Evolutionary conservation across 2,888 invertebrate genomes (phyloP).

Genomic region (Pheosia tremula): DNA sequence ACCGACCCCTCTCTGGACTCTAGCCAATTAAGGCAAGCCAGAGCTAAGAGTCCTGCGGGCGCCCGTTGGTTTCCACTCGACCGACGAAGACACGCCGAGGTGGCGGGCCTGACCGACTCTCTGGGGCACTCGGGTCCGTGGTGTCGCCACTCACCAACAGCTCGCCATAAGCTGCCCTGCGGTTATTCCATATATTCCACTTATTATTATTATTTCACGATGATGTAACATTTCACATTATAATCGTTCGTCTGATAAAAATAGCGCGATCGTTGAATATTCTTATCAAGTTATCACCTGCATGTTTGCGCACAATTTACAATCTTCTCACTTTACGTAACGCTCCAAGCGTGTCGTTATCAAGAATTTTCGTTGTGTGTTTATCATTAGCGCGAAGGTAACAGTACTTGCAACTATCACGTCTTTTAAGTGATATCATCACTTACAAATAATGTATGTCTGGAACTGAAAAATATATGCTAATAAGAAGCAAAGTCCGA

Average conservation of each 20-base stretch:
- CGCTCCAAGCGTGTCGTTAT: background rate
- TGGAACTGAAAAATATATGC: background rate
- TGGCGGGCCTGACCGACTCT: too few species aligned
- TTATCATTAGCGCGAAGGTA: slow-evolving; percentile 5
- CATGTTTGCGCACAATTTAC: slow-evolving; percentile 7
- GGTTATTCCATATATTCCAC: too few species aligned
- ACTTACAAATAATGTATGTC: too few species aligned
- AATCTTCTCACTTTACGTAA: slow-evolving; percentile 3
- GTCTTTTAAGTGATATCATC: background rate
- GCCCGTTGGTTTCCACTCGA: too few species aligned
- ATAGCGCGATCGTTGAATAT: slow-evolving; percentile 2
- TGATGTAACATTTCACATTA: slow-evolving; percentile 27
- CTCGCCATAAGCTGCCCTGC: too few species aligned
- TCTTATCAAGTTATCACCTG: slow-evolving; percentile 25
- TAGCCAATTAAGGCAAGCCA: too few species aligned
- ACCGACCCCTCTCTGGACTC: too few species aligned
- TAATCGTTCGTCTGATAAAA: slow-evolving; percentile 5
- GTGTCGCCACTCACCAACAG: too few species aligned
- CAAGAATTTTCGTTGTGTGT: background rate
- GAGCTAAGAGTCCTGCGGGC: too few species aligned
- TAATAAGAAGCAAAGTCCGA: too few species aligned
- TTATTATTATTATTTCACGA: background rate
- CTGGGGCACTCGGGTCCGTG: too few species aligned
- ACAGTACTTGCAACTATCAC: background rate
- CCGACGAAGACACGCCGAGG: too few species aligned